These are phyloP conservation scores for Drosophila bocqueti DNA, from an alignment of 1,140 invertebrate genomes.

Conservation along the genomic window DNA sequence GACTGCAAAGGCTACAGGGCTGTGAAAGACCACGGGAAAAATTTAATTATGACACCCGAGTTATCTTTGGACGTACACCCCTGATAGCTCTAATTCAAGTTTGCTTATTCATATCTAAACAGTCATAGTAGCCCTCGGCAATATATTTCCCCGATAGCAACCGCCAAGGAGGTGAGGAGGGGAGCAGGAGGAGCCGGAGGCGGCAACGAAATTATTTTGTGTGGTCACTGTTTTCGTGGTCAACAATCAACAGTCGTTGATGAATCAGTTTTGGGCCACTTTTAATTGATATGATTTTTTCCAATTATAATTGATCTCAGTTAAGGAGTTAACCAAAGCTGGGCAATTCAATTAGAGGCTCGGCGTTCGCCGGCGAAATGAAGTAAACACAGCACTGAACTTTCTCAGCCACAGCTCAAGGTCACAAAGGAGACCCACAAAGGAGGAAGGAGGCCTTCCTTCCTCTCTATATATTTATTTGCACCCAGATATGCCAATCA, in stretches of 20 bases:
- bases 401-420: conserved; percentile 28
- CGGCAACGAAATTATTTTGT: conserved; percentile 12
- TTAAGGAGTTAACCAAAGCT: conserved; percentile 54
- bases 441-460: conserved; percentile 2
- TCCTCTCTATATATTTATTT: conserved; percentile 20
- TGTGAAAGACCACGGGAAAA: conserved; percentile 52
- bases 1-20: conserved; percentile 16
- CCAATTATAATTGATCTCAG: conserved; percentile 57
- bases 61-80: conserved; percentile 71
- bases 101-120: conserved; percentile 56
- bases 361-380: conserved; percentile 1
- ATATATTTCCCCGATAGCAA: conserved; percentile 53
- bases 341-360: conserved; percentile 45
- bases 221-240: conserved; percentile 42
- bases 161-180: not conserved
- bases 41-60: conserved; percentile 80
- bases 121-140: conserved; percentile 40
- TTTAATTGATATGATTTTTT: conserved; percentile 54
- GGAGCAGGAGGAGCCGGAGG: not conserved
- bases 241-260: conserved; percentile 44
- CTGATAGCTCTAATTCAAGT: conserved; percentile 67
- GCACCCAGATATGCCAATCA: conserved; percentile 74
- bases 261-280: conserved; percentile 48
- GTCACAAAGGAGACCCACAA: conserved; percentile 31
- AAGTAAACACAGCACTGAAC: conserved; percentile 34